Evolutionary conservation across 1,140 invertebrate genomes (phyloP).

Genomic region (Littorina saxatilis): DNA sequence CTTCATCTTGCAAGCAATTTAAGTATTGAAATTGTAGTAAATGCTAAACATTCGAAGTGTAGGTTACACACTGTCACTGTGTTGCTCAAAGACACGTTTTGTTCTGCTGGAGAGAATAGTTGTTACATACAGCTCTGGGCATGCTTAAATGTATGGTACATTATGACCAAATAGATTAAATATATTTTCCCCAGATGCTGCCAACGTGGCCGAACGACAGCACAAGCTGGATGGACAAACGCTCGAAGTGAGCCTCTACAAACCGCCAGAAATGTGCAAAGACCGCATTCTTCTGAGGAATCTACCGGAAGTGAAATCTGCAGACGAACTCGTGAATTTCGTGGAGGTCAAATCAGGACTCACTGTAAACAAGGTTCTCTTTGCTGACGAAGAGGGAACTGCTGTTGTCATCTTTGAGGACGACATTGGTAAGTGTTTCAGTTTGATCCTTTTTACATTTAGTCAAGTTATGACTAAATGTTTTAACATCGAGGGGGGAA

Average conservation of each 20-base stretch:
- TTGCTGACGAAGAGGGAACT: conserved; percentile 32
- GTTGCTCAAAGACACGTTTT: no score
- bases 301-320: neutral
- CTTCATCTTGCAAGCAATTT: no score
- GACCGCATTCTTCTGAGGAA: conserved; percentile 14
- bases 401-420: conserved; percentile 28
- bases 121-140: no score
- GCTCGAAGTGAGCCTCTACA: conserved; percentile 6
- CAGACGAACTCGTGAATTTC: conserved; percentile 26
- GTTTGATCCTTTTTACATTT: no score
- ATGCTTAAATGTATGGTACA: no score
- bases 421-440: conserved; percentile 21
- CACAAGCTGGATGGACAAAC: conserved; percentile 17
- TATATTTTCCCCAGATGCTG: conserved; percentile 27
- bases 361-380: neutral
- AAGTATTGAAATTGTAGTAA: neutral
- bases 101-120: no score
- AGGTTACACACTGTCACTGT: no score
- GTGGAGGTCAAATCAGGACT: conserved; percentile 1
- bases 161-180: no score
- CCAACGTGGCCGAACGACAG: neutral
- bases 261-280: conserved; percentile 25
- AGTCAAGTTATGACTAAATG: no score
- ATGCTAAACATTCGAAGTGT: neutral
- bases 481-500: no score